These are phyloP conservation scores for Saccopteryx leptura DNA, from an alignment of 2,113 vertebrate genomes.

Conservation along the genomic window DNA sequence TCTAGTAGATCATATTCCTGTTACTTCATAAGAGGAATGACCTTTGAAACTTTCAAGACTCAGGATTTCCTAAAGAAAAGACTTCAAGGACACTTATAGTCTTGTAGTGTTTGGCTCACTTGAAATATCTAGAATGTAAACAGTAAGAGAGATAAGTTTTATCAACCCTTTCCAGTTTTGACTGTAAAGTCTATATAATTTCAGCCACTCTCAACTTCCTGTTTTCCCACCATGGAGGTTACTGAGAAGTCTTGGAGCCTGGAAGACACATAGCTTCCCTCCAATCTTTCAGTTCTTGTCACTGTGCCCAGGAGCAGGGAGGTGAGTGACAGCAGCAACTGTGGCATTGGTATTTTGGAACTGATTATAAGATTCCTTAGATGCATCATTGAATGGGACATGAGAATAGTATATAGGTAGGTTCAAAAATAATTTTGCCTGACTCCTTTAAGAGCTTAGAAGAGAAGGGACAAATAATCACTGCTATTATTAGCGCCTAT, in stretches of 20 bases:
- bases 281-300: background rate
- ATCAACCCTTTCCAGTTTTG: background rate
- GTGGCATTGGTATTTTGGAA: background rate
- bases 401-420: background rate
- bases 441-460: background rate
- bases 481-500: background rate
- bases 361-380: background rate
- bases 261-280: background rate
- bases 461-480: background rate
- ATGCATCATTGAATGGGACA: background rate
- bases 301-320: background rate
- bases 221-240: background rate
- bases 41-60: background rate
- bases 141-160: background rate
- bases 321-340: background rate
- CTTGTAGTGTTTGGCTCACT: background rate
- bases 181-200: background rate
- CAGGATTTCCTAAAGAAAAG: conserved; percentile 44
- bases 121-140: conserved; percentile 12
- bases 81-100: background rate
- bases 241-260: background rate
- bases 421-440: background rate
- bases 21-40: background rate
- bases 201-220: background rate
- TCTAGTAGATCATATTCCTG: background rate